Conservation (phyloP, 2,797 vertebrate species). For the Semotilus atromaculatus region DNA sequence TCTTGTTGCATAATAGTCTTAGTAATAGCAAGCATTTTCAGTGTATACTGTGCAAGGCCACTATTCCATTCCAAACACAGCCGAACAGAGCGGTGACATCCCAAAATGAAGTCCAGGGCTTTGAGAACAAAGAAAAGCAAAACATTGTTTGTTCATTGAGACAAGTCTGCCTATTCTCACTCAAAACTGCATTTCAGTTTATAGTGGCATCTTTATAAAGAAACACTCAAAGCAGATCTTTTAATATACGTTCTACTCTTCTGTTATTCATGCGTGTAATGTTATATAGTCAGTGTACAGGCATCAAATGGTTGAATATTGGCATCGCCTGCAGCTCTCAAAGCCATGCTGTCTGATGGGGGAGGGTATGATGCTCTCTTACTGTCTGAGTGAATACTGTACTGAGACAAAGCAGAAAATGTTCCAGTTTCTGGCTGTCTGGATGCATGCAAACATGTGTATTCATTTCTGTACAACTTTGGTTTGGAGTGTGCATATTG, state of each 20-base stretch:
- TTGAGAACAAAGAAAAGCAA: background rate
- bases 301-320: slow-evolving; percentile 33
- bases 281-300: slow-evolving; percentile 6
- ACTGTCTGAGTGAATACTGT: slow-evolving; percentile 27
- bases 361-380: slow-evolving; percentile 17
- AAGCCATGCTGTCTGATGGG: slow-evolving; percentile 34
- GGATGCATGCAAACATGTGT: slow-evolving; percentile 46
- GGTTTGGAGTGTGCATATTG: slow-evolving; percentile 17
- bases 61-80: background rate
- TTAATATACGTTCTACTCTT: background rate
- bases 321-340: slow-evolving; percentile 28
- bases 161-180: background rate
- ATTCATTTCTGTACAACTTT: slow-evolving; percentile 30
- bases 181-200: background rate
- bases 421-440: slow-evolving; percentile 32
- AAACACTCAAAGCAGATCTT: background rate
- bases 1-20: background rate
- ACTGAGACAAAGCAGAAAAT: slow-evolving; percentile 10
- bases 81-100: background rate
- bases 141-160: background rate
- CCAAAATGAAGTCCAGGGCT: background rate
- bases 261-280: background rate
- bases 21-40: background rate
- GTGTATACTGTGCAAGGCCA: background rate
- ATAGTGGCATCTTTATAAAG: background rate